These are phyloP conservation scores for Acleris emargana DNA, from an alignment of 2,888 invertebrate species.

Conservation along the genomic window DNA sequence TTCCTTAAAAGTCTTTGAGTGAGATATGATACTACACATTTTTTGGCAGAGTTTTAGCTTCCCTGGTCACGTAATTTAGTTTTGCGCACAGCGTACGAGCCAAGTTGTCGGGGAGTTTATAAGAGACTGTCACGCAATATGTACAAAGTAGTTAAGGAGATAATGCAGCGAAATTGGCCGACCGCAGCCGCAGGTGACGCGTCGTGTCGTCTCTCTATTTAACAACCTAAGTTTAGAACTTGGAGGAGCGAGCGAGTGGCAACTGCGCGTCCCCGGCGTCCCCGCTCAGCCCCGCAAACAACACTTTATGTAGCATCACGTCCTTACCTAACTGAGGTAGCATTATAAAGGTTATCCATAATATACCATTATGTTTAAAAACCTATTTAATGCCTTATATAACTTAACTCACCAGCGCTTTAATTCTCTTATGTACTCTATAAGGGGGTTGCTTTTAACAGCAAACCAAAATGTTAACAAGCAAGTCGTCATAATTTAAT, in stretches of 20 bases:
- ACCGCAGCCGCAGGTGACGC: slow-evolving; percentile 37
- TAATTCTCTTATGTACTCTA: not conserved
- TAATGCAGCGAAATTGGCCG: slow-evolving; percentile 30
- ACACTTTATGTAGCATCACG: slow-evolving; percentile 53
- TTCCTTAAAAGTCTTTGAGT: no score
- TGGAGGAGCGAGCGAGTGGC: slow-evolving; percentile 27
- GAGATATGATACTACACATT: slow-evolving; percentile 13
- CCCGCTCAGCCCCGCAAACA: slow-evolving; percentile 48
- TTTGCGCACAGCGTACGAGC: slow-evolving; percentile 14
- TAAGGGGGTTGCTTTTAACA: not conserved
- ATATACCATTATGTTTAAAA: not conserved
- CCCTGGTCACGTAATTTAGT: slow-evolving; percentile 13
- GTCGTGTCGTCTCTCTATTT: slow-evolving; percentile 41
- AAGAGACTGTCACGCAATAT: slow-evolving; percentile 19
- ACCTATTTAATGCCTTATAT: not conserved
- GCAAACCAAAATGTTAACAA: no score
- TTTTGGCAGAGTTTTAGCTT: slow-evolving; percentile 23
- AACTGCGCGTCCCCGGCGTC: slow-evolving; percentile 19
- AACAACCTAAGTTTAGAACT: slow-evolving; percentile 45
- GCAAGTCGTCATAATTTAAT: no score
- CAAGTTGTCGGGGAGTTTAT: slow-evolving; percentile 10
- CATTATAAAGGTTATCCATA: slow-evolving; percentile 8
- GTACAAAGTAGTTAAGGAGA: slow-evolving; percentile 15
- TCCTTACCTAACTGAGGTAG: slow-evolving; percentile 25
- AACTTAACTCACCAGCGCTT: not conserved